phyloP scores from a whole-genome alignment of 2,113 vertebrate genomes.

The Argyrosomus japonicus region DNA sequence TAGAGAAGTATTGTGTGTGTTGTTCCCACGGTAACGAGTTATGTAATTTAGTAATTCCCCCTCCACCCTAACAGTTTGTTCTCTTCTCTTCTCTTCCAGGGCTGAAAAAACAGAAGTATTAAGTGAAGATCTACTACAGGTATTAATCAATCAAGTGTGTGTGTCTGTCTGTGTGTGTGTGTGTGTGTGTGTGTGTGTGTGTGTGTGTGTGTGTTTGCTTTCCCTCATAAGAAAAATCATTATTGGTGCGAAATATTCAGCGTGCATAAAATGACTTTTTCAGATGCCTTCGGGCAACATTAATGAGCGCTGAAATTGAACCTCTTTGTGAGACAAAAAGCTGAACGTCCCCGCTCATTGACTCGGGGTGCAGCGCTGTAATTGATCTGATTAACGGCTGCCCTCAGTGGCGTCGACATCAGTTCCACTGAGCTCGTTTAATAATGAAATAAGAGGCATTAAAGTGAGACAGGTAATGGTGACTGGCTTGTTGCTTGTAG shows the following conservation, averaged over 20 bases:
- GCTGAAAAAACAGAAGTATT: constrained; percentile 83
- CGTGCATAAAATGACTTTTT: constrained; percentile 46
- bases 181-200: neutral
- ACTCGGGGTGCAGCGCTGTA: constrained; percentile 36
- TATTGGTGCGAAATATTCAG: constrained; percentile 17
- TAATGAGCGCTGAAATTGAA: constrained; percentile 51
- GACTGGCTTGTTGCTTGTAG: neutral
- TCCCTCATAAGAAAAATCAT: constrained; percentile 33
- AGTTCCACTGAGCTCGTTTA: constrained; percentile 22
- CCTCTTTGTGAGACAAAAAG: constrained; percentile 45
- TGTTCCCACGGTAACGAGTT: constrained; percentile 52
- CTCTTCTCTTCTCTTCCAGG: constrained; percentile 62
- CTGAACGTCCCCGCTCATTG: constrained; percentile 40
- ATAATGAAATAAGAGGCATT: constrained; percentile 32
- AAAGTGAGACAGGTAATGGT: constrained; percentile 3
- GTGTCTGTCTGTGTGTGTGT: constrained; percentile 23
- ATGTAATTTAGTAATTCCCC: constrained; percentile 13
- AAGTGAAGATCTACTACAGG: constrained; percentile 82
- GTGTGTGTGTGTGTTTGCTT: neutral
- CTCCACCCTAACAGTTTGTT: constrained; percentile 29
- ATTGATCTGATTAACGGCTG: constrained; percentile 64
- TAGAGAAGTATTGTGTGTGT: constrained; percentile 19
- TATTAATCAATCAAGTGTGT: constrained; percentile 46
- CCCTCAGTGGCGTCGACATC: constrained; percentile 14
- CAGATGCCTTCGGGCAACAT: constrained; percentile 42